phyloP scores from a whole-genome alignment of 2,113 vertebrate genomes.

The Aldabrachelys gigantea region DNA sequence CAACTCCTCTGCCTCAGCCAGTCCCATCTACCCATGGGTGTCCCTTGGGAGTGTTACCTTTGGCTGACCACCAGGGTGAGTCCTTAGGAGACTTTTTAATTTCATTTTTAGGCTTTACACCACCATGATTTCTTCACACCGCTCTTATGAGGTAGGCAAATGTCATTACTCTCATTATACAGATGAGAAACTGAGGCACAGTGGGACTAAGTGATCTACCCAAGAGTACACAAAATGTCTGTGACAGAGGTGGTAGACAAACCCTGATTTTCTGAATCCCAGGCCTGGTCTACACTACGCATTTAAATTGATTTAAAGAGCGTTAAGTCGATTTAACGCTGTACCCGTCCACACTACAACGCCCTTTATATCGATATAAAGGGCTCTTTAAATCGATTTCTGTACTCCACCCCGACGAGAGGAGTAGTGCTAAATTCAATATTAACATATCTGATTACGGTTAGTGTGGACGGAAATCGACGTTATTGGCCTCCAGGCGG shows the following conservation, averaged over 20 bases:
- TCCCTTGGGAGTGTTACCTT: background rate
- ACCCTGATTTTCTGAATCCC: rapidly evolving
- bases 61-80: background rate
- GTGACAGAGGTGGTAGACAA: rapidly evolving
- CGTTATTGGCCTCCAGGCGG: no score
- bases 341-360: no score
- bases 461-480: no score
- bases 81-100: background rate
- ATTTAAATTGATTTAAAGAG: no score
- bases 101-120: background rate
- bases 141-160: background rate
- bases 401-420: no score
- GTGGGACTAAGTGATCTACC: background rate
- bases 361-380: no score
- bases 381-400: no score
- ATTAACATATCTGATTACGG: no score
- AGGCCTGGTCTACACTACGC: no score
- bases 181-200: background rate
- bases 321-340: no score
- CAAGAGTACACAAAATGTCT: background rate
- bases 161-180: background rate
- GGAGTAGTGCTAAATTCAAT: no score
- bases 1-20: background rate
- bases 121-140: background rate
- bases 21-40: background rate